Conservation (phyloP, 1,140 invertebrate genomes). For the Theocolax elegans region DNA sequence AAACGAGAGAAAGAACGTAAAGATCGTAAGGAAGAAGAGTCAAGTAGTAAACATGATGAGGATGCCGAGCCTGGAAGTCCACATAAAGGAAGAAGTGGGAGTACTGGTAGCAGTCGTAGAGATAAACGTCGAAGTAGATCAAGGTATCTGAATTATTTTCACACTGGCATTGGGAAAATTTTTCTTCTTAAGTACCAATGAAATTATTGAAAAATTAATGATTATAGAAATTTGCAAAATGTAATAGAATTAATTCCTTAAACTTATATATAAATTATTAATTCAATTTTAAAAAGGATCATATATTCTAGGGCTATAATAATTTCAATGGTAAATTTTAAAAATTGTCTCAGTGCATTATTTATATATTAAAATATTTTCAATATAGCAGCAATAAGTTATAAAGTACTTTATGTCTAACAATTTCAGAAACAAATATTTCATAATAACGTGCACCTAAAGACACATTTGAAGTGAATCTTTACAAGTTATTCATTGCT, state of each 20-base stretch:
- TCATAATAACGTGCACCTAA: background rate
- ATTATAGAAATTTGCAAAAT: too few species aligned
- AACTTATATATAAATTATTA: too few species aligned
- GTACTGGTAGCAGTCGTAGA: conserved; percentile 59
- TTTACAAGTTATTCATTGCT: conserved; percentile 5
- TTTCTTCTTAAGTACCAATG: too few species aligned
- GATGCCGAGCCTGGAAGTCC: conserved; percentile 65
- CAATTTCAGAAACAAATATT: conserved; percentile 9
- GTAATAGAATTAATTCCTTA: too few species aligned
- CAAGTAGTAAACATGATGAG: conserved; percentile 58
- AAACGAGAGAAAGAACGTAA: conserved; percentile 61
- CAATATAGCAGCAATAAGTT: too few species aligned
- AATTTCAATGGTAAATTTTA: too few species aligned
- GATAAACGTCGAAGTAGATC: conserved; percentile 67
- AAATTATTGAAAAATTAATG: too few species aligned
- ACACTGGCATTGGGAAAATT: too few species aligned
- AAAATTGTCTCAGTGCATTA: too few species aligned
- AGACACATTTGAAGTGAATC: background rate
- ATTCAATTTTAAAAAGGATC: too few species aligned
- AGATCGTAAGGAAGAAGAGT: conserved; percentile 57
- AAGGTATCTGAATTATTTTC: conserved; percentile 54
- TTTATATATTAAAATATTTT: too few species aligned
- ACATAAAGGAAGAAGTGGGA: conserved; percentile 58
- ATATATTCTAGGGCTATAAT: too few species aligned
- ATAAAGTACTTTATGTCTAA: background rate